Evolutionary conservation across 2,797 vertebrate genomes (phyloP), one percentile per base, ranked within the genome.

Genomic region (Hydrophis major): DNA sequence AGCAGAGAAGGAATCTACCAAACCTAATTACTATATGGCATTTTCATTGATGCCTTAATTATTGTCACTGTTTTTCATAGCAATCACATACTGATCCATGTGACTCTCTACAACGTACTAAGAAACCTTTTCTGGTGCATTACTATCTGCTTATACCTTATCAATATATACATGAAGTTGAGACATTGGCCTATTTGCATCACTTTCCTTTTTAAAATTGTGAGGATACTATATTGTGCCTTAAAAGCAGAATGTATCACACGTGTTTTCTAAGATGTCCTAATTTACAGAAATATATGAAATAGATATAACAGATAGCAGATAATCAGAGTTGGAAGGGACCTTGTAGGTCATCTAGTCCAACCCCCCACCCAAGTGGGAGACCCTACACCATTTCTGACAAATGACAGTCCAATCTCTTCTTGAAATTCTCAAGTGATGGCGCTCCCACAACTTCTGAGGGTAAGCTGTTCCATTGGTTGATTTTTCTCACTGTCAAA

Each of bases 281-380:
- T 50, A 86, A 86, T 22, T 86, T 53, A 13, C 25, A 18, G 42
- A 86, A 86, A 27, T 66, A 59, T 88, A 56, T 88, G n/a, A 88
- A 88, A 20, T 56, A 32, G 55, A n/a, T 32, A 88, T 47, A 47
- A 47, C 47, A 47, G 47, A 47, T 47, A 47, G 6, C 47, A 47
- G 47, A 47, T 47, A 47, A 47, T 47, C 47, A 47, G 47, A 47
- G 47, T 47, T 47, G 4, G 47, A 47, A 47, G 4, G 4, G 6
- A 47, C 47, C 47, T 47, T 47, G 47, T 47, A 47, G 47, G 47
- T 4, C 47, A 47, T 47, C 47, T 47, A 47, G 2, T 47, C 47
- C 47, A 47, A 6, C 47, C 1, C 47, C 5, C 47, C 1, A 0
- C 0, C 47, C 47, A 47, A 47, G 47, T 0, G 1, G 4, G 47